These are phyloP conservation scores for Saccostrea cuccullata DNA, from an alignment of 1,140 invertebrate species.

Conservation along the genomic window DNA sequence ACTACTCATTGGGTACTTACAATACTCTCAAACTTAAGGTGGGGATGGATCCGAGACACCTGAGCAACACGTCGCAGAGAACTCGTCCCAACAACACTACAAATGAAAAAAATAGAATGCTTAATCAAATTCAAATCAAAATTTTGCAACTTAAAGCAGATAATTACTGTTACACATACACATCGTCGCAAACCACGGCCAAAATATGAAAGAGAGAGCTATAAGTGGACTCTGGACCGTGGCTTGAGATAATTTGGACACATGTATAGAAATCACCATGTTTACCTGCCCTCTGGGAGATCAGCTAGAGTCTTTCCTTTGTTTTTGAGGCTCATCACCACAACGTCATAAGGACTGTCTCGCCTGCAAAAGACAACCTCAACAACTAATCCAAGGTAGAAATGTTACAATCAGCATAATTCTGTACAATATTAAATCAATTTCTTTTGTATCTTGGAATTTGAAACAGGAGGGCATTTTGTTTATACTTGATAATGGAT, in stretches of 20 bases:
- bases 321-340: conserved; percentile 87
- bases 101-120: conserved; percentile 49
- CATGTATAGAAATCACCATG: no score
- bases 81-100: conserved; percentile 87
- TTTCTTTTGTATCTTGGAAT: not conserved
- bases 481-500: conserved; percentile 88
- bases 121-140: no score
- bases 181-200: no score
- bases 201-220: no score
- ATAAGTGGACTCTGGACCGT: no score
- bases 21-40: conserved; percentile 90
- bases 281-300: conserved; percentile 83
- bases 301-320: conserved; percentile 71
- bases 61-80: conserved; percentile 94
- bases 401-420: not conserved
- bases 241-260: no score
- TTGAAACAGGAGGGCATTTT: not conserved
- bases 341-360: conserved; percentile 94
- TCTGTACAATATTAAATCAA: not conserved
- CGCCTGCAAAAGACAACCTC: conserved; percentile 81
- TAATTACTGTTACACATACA: no score
- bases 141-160: no score
- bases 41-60: conserved; percentile 87
- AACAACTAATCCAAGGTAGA: no score
- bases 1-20: conserved; percentile 62